Conservation (phyloP, 2,888 invertebrate species). For the Epiblema foenella region DNA sequence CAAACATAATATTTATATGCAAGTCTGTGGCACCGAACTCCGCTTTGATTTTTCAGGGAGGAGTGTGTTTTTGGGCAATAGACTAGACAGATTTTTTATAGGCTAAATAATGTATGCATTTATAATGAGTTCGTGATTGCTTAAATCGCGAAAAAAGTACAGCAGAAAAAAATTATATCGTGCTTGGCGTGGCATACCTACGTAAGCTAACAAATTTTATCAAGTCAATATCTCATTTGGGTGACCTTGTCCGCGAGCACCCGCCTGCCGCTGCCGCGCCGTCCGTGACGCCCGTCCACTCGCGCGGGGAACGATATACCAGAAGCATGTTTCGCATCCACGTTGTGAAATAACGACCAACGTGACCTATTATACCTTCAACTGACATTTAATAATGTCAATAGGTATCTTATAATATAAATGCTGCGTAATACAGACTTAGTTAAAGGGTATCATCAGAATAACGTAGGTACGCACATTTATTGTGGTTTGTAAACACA, state of each 20-base stretch:
- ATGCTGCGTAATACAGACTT: not conserved
- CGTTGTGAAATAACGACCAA: not conserved
- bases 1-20: no score
- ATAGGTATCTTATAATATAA: not conserved
- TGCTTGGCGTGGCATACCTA: not conserved
- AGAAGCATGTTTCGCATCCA: conserved; percentile 7
- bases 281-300: conserved; percentile 13
- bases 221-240: conserved; percentile 33
- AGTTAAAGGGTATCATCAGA: not conserved
- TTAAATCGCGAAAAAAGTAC: no score
- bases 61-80: no score
- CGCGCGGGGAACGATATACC: conserved; percentile 16
- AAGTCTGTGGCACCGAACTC: no score
- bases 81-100: no score
- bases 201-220: conserved; percentile 15
- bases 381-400: not conserved
- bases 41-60: no score
- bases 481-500: conserved; percentile 5
- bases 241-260: conserved; percentile 33
- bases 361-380: not conserved
- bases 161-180: no score
- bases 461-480: not conserved
- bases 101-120: no score
- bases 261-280: not conserved
- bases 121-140: no score